Evolutionary conservation across 2,888 invertebrate species (phyloP), one percentile per base, ranked within the genome.

Genomic region (Cheilosia variabilis): DNA sequence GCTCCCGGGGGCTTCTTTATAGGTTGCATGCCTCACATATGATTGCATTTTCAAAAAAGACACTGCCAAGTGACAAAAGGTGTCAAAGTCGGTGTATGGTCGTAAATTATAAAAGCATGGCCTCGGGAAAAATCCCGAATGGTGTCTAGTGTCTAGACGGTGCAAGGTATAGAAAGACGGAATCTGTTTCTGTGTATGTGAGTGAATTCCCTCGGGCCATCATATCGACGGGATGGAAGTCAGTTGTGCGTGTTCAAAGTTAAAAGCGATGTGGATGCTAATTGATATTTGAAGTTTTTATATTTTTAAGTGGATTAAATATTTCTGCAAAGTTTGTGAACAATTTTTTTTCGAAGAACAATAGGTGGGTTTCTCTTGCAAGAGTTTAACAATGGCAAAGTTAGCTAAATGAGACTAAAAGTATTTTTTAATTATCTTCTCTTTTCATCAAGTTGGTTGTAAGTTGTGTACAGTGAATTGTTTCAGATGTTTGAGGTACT

Each of bases 241-340:
- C 62, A 31, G 19, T 45, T 34, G 31, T 22, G 55, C 60, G 50
- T 52, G 57, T 43, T 60, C 52, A 68, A 60, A 60, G 58, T 53
- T 19, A 66, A 68, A 76, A 58, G 58, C 43, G 45, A 9, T 17
- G 22, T n/a, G 10, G 31, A 41, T 34, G 63, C 47, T 79, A 84
- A 84, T 79, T 84, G 69, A 79, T 79, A 75, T 84, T 84, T 63
- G 45, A 75, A 75, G 60, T 58, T 75, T 10, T 50, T 15, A 15
- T 50, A 62, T 50, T 72, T 55, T 78, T 62, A 78, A 83, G 66
- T 72, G 78, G 72, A 72, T 83, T 62, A 77, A 43, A 69, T 22
- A 50, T 50, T 76, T 50, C 37, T 31, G 41, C 24, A 19, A 47
- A 52, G 22, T 2, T 50, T 50, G 13, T 22, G 50, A 22, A 50